Evolutionary conservation across 2,797 vertebrate genomes (phyloP).

Genomic region (Cichlasoma orientale): DNA sequence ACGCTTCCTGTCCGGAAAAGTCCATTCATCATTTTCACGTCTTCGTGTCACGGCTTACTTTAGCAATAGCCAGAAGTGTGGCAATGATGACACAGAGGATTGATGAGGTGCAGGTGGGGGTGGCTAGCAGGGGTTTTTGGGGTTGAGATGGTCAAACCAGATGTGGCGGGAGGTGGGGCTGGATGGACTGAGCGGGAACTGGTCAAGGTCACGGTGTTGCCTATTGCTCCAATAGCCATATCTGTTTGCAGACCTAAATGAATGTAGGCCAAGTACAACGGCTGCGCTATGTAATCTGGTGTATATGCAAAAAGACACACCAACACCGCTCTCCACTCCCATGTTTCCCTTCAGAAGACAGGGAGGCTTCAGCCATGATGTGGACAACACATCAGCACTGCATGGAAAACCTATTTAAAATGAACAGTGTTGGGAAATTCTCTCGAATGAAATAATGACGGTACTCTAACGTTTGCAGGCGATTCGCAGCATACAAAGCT

Average conservation of each 20-base stretch:
- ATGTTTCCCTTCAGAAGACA: neutral
- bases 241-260: conserved; percentile 35
- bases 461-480: neutral
- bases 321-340: conserved; percentile 16
- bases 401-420: conserved; percentile 1
- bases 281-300: conserved; percentile 20
- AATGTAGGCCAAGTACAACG: conserved; percentile 34
- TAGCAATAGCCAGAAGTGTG: conserved; percentile 78
- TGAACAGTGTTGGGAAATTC: neutral
- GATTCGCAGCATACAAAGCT: neutral
- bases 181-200: conserved; percentile 54
- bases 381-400: neutral
- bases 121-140: conserved; percentile 66
- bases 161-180: conserved; percentile 71
- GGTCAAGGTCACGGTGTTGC: conserved; percentile 76
- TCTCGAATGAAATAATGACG: conserved; percentile 6
- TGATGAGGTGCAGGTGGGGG: conserved; percentile 80
- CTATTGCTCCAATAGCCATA: conserved; percentile 54
- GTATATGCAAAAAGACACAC: conserved; percentile 8
- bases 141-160: conserved; percentile 82
- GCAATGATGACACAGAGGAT: conserved; percentile 81
- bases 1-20: conserved; percentile 81
- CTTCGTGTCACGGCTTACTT: conserved; percentile 78
- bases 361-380: neutral
- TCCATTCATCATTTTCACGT: conserved; percentile 84